Conservation (phyloP, 1,140 invertebrate species). For the Manduca sexta region DNA sequence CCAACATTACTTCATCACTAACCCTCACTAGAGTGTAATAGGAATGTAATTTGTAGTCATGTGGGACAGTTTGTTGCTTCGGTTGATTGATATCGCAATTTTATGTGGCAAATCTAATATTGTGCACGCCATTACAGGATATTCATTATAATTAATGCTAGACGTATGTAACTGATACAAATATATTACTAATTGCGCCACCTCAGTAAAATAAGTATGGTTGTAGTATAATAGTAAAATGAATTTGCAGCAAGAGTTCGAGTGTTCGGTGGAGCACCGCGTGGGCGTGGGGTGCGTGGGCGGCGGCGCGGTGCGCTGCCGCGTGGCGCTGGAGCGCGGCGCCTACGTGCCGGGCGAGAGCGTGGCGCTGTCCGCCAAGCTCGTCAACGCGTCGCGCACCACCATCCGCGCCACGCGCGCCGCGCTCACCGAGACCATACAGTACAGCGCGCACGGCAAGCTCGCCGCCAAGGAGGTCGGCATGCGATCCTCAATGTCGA, state of each 20-base stretch:
- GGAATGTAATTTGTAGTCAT: no score
- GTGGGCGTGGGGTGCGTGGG: conserved; percentile 90
- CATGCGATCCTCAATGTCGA: no score
- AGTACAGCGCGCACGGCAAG: conserved; percentile 91
- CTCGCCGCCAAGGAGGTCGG: conserved; percentile 90
- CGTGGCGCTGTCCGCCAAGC: conserved; percentile 87
- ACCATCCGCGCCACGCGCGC: conserved; percentile 84
- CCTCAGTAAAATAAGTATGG: no score
- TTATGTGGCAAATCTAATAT: no score
- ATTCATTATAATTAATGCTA: no score
- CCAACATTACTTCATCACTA: no score
- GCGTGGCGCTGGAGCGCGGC: conserved; percentile 90
- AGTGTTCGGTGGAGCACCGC: conserved; percentile 92
- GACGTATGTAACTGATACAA: no score
- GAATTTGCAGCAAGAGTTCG: conserved; percentile 87
- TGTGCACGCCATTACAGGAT: no score
- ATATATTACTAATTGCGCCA: no score
- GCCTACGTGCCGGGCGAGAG: conserved; percentile 96
- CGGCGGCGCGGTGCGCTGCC: conserved; percentile 86
- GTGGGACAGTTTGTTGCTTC: no score
- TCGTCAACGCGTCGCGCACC: conserved; percentile 90
- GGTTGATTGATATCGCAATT: no score
- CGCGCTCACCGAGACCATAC: conserved; percentile 90
- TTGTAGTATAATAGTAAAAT: not conserved
- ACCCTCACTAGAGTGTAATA: no score